A percentile compares a stretch with the other conserved stretches of the same genome.
phyloP scores from a whole-genome alignment of 2,113 vertebrate genomes.

The Tringa solitaria region DNA sequence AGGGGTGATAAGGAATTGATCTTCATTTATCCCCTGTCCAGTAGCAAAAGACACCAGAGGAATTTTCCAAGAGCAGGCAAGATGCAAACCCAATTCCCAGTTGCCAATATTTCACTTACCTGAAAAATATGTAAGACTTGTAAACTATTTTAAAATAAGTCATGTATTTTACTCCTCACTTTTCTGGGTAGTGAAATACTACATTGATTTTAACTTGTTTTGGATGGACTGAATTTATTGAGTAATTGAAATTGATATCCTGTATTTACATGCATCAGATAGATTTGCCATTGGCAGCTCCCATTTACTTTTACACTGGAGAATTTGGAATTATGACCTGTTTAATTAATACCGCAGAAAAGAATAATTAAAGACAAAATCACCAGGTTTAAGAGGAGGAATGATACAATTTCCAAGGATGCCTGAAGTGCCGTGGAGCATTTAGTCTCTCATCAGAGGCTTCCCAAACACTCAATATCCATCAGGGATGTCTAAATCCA shows the following conservation, averaged over 20 bases:
- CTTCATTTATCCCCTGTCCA: not conserved
- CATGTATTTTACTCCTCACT: not conserved
- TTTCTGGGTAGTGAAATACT: not conserved
- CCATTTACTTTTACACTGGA: not conserved
- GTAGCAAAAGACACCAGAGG: not conserved
- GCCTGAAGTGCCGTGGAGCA: not conserved
- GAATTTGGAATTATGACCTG: not conserved
- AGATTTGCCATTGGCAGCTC: not conserved
- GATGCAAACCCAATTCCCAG: not conserved
- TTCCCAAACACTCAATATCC: not conserved
- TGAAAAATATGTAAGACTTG: not conserved
- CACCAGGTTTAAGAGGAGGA: not conserved
- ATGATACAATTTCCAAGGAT: not conserved
- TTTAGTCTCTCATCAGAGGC: not conserved
- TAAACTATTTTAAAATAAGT: not conserved
- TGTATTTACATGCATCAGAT: not conserved
- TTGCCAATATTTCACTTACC: not conserved
- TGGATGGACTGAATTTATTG: not conserved
- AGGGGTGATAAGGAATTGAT: conserved; percentile 13
- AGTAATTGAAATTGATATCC: not conserved
- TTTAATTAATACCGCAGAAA: not conserved
- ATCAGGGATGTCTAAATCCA: not conserved
- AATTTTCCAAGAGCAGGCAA: not conserved
- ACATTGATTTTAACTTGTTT: not conserved
- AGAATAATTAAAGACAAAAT: not conserved